A percentile compares a stretch with the other conserved stretches of the same genome.
Conservation (phyloP, 1,140 invertebrate species). For the Physella acuta region DNA sequence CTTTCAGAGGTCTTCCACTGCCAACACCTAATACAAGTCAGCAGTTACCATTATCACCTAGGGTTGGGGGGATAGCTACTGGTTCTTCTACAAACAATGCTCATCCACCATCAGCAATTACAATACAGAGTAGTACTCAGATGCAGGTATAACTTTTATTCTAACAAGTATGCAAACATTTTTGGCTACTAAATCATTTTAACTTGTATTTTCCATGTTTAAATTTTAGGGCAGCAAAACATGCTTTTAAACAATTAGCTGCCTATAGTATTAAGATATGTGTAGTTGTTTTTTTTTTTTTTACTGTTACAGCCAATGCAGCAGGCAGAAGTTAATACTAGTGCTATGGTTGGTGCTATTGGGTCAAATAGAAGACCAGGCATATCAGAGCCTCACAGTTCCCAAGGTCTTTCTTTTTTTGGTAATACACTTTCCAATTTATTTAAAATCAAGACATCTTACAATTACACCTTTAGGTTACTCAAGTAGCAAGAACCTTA, state of each 20-base stretch:
- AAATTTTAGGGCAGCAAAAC: too few species aligned
- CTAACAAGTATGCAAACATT: too few species aligned
- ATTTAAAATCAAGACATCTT: not conserved
- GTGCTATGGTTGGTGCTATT: slow-evolving; percentile 26
- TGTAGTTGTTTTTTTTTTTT: too few species aligned
- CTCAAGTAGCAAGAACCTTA: too few species aligned
- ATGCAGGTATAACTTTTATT: too few species aligned
- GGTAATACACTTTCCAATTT: slow-evolving; percentile 34
- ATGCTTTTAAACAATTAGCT: too few species aligned
- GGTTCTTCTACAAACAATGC: slow-evolving; percentile 8
- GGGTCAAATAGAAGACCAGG: slow-evolving; percentile 26
- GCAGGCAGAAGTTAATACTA: slow-evolving; percentile 17
- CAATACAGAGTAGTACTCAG: too few species aligned
- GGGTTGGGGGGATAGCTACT: not conserved
- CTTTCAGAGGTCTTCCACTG: slow-evolving; percentile 23
- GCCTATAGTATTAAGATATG: too few species aligned
- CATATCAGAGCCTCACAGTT: slow-evolving; percentile 30
- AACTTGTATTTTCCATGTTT: too few species aligned
- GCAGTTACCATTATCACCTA: slow-evolving; percentile 4
- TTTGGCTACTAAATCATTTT: too few species aligned
- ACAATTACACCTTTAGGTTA: too few species aligned
- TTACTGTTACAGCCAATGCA: too few species aligned
- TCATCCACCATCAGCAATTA: not conserved
- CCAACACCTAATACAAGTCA: slow-evolving; percentile 6
- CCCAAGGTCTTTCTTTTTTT: slow-evolving; percentile 54